phyloP scores from a whole-genome alignment of 2,797 vertebrate genomes.

The Hapalemur alaotrensis region DNA sequence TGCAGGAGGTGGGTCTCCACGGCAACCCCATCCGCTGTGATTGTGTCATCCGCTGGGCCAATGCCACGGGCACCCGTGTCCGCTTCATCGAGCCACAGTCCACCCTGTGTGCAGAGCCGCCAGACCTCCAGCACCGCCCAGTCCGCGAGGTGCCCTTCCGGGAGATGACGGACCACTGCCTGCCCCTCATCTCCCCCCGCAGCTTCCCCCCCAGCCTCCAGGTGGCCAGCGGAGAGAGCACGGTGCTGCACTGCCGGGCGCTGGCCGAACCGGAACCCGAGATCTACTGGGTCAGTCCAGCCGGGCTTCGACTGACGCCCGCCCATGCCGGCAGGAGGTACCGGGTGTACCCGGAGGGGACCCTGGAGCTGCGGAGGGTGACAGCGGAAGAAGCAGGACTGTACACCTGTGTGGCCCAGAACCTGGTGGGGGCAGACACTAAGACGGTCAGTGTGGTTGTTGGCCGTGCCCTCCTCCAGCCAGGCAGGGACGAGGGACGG shows the following conservation, averaged over 20 bases:
- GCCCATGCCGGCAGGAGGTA: conserved; percentile 81
- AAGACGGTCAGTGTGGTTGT: conserved; percentile 90
- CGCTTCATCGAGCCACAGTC: conserved; percentile 97
- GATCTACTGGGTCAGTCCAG: conserved; percentile 96
- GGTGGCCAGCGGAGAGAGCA: conserved; percentile 82
- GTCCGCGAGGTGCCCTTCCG: conserved; percentile 93
- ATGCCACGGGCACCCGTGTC: conserved; percentile 87
- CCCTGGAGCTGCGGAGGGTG: conserved; percentile 91
- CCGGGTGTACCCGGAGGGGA: conserved; percentile 91
- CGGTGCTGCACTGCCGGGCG: conserved; percentile 94
- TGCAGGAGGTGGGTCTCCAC: conserved; percentile 97
- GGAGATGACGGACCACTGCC: conserved; percentile 95
- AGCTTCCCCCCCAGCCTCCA: conserved; percentile 90
- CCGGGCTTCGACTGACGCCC: conserved; percentile 87
- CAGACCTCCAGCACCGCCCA: conserved; percentile 91
- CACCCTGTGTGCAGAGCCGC: conserved; percentile 94
- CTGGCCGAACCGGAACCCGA: conserved; percentile 94
- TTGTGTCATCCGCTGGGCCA: conserved; percentile 97
- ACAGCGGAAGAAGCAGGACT: conserved; percentile 89
- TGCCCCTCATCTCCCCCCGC: conserved; percentile 93
- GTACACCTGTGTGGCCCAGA: conserved; percentile 98
- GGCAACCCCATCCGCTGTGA: conserved; percentile 97
- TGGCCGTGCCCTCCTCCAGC: conserved; percentile 78
- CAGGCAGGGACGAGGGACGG: conserved; percentile 75
- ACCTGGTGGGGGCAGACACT: conserved; percentile 94